Conservation (phyloP, 2,113 vertebrate genomes). For the Mus pahari region DNA sequence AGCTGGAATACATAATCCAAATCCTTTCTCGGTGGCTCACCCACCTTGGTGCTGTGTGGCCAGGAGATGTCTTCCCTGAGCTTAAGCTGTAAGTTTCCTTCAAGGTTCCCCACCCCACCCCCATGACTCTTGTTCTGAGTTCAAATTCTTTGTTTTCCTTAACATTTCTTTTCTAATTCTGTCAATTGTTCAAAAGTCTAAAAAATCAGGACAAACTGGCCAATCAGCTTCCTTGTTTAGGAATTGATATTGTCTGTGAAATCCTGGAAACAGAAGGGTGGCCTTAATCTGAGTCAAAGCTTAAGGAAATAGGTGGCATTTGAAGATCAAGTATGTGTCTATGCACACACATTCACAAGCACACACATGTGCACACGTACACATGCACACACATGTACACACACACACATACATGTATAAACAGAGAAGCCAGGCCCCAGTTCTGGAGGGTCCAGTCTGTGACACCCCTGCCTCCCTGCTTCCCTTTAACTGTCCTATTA, state of each 20-base stretch:
- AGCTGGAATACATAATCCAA: neutral
- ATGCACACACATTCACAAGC: no score
- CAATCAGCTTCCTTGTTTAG: neutral
- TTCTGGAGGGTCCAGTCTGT: accelerated
- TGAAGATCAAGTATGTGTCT: neutral
- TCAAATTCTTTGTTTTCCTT: neutral
- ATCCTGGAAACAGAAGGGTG: accelerated
- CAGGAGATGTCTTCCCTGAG: accelerated
- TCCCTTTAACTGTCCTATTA: neutral
- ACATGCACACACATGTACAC: no score
- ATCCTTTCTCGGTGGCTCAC: no score
- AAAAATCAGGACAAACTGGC: neutral
- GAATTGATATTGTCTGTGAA: neutral
- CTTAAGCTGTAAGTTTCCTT: neutral
- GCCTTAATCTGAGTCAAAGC: accelerated
- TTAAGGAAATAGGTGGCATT: neutral
- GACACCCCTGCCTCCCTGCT: neutral
- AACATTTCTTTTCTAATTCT: neutral
- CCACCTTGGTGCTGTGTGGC: accelerated
- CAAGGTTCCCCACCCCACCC: neutral
- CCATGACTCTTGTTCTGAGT: neutral
- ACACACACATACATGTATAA: no score
- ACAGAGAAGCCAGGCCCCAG: no score
- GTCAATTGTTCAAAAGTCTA: neutral
- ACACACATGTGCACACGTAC: no score